Conservation (phyloP, 2,113 vertebrate species). For the Gavialis gangeticus region DNA sequence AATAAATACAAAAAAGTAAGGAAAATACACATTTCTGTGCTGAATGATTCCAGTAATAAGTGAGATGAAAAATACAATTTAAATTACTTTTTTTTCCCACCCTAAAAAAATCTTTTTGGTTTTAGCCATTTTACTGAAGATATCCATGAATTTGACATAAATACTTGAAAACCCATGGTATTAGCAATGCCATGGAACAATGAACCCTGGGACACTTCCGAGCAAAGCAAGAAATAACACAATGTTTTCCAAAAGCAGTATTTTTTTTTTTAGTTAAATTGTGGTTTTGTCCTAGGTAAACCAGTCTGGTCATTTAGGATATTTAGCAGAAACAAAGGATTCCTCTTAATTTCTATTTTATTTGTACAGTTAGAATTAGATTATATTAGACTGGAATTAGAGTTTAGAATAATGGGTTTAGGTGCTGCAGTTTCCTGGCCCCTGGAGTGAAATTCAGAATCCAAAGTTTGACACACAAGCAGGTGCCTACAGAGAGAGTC, state of each 20-base stretch:
- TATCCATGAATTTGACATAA: not conserved
- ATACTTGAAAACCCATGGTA: not conserved
- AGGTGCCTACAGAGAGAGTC: no score
- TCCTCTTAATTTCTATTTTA: not conserved
- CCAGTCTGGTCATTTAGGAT: not conserved
- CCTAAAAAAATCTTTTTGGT: not conserved
- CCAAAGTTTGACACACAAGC: no score
- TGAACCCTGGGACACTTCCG: not conserved
- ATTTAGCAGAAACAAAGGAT: not conserved
- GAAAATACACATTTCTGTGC: not conserved
- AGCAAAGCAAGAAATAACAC: not conserved
- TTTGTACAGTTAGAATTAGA: not conserved
- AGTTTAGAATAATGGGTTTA: no score
- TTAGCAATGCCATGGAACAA: not conserved
- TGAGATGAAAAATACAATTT: rapidly evolving
- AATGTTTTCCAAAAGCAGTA: not conserved
- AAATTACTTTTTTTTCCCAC: not conserved
- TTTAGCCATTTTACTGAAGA: not conserved
- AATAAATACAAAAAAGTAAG: constrained; percentile 20
- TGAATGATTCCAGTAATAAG: not conserved
- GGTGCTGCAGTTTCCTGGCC: no score
- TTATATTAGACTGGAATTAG: no score
- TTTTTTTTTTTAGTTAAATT: not conserved
- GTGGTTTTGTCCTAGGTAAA: not conserved
- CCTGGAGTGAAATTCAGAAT: no score